phyloP scores from a whole-genome alignment of 2,888 invertebrate species.

The Arge pagana region DNA sequence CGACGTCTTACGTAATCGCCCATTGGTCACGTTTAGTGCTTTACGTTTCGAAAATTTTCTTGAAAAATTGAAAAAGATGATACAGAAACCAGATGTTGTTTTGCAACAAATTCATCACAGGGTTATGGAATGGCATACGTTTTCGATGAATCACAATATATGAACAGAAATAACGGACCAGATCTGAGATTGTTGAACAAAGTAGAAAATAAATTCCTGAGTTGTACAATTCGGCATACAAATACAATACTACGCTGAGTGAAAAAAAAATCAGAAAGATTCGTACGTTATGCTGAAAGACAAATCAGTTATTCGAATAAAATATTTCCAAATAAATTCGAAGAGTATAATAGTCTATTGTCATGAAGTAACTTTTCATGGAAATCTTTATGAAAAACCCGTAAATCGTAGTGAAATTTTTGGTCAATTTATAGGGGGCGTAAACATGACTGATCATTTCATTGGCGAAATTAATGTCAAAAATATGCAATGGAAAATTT shows the following conservation, averaged over 20 bases:
- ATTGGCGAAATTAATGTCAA: not conserved
- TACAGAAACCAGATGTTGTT: constrained; percentile 8
- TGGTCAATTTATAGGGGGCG: constrained; percentile 1
- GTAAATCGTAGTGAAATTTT: not conserved
- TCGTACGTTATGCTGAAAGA: constrained; percentile 4
- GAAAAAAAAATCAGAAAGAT: constrained; percentile 6
- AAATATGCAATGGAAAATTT: constrained; percentile 9
- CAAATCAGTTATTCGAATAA: constrained; percentile 5
- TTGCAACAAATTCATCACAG: constrained; percentile 8
- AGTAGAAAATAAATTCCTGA: not conserved
- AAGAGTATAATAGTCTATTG: constrained; percentile 5
- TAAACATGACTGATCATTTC: not conserved
- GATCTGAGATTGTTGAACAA: constrained; percentile 4
- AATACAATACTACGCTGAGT: constrained; percentile 9
- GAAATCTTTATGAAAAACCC: constrained; percentile 2
- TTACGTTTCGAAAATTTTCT: constrained; percentile 10
- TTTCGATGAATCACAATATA: constrained; percentile 4
- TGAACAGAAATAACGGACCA: not conserved
- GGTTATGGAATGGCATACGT: constrained; percentile 1
- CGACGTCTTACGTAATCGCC: constrained; percentile 3
- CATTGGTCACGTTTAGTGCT: constrained; percentile 5
- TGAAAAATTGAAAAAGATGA: constrained; percentile 1
- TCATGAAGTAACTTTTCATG: constrained; percentile 1
- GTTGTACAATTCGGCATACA: constrained; percentile 2
- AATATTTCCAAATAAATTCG: not conserved